Percentiles rank a stretch among this genome's conserved stretches.
Evolutionary conservation across 2,797 vertebrate genomes (phyloP).

Genomic region (Psittacula derbiana): DNA sequence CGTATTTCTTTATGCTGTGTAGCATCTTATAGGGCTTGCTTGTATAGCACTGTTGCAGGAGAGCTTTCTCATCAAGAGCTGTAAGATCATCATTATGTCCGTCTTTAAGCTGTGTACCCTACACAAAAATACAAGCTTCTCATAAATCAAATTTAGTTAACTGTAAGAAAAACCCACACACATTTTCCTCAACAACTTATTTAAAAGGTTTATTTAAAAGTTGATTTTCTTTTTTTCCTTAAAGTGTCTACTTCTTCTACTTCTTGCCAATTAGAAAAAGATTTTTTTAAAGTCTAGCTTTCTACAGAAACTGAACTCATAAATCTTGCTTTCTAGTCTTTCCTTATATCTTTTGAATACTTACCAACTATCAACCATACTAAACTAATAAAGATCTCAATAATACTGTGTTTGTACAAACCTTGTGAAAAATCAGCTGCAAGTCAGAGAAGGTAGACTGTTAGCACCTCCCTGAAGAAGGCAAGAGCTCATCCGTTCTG

Average conservation of each 20-base stretch:
- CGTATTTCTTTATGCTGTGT: slow-evolving; percentile 57
- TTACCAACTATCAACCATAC: background rate
- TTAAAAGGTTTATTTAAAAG: background rate
- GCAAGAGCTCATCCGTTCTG: background rate
- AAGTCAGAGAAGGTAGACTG: background rate
- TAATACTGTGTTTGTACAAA: background rate
- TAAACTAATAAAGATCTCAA: background rate
- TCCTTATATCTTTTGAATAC: background rate
- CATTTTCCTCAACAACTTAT: background rate
- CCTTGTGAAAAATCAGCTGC: background rate
- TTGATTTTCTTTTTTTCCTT: background rate
- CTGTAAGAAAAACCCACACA: background rate
- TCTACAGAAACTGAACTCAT: background rate
- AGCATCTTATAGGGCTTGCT: slow-evolving; percentile 23
- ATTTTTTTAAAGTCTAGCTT: background rate
- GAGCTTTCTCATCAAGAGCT: slow-evolving; percentile 70
- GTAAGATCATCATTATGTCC: background rate
- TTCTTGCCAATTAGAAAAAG: background rate
- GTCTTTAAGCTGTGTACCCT: slow-evolving; percentile 30
- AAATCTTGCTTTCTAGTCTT: background rate
- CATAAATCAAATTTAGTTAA: background rate
- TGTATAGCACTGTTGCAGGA: slow-evolving; percentile 70
- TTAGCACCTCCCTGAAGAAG: background rate
- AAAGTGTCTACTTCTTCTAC: background rate
- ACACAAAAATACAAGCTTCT: background rate